A percentile compares a stretch with the other conserved stretches of the same genome.
These are phyloP conservation scores for Epicampocera succincta DNA, from an alignment of 2,888 invertebrate species.

Conservation along the genomic window DNA sequence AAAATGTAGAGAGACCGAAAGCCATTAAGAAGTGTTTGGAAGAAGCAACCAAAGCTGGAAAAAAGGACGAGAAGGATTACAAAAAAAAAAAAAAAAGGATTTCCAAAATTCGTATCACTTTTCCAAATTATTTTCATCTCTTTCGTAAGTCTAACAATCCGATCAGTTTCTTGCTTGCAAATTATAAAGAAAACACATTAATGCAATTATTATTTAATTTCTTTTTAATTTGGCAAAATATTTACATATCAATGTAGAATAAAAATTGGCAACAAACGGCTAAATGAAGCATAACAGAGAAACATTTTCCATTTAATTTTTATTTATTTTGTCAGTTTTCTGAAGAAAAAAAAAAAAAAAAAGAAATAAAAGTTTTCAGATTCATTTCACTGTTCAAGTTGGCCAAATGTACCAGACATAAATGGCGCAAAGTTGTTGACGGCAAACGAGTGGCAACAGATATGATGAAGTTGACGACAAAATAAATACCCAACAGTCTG, in stretches of 20 bases:
- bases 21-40: too few species aligned
- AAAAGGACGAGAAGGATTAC: too few species aligned
- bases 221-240: background rate
- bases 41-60: too few species aligned
- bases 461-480: slow-evolving; percentile 34
- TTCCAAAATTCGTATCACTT: too few species aligned
- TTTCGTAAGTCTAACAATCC: too few species aligned
- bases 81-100: too few species aligned
- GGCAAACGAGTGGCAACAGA: slow-evolving; percentile 13
- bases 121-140: too few species aligned
- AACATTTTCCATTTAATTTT: slow-evolving; percentile 4
- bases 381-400: slow-evolving; percentile 21
- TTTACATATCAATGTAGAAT: background rate
- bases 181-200: too few species aligned
- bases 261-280: background rate
- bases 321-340: slow-evolving; percentile 9
- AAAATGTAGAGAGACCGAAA: too few species aligned
- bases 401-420: slow-evolving; percentile 14
- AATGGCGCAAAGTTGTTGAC: slow-evolving; percentile 43
- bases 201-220: background rate
- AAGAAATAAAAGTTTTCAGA: background rate
- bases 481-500: slow-evolving; percentile 1
- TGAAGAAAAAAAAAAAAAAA: too few species aligned
- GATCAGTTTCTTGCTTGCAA: too few species aligned
- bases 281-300: background rate